These are phyloP conservation scores for Batillaria attramentaria DNA, from an alignment of 1,140 invertebrate species.

Conservation along the genomic window DNA sequence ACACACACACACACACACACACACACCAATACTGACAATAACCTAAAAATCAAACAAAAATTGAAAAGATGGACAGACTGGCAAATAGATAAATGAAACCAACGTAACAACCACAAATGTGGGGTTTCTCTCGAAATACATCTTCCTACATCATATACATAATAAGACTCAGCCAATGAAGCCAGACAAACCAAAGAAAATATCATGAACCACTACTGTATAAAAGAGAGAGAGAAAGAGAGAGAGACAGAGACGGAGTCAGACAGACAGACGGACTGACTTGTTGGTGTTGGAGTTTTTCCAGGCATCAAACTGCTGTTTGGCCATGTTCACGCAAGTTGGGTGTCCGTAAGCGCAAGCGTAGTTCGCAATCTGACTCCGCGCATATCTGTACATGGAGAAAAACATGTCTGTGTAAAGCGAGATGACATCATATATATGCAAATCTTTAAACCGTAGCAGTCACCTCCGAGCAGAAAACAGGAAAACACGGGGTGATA, in stretches of 20 bases:
- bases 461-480: too few species aligned
- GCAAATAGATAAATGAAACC: too few species aligned
- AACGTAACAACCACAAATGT: too few species aligned
- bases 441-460: background rate
- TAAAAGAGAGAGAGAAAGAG: background rate
- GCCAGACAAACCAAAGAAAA: background rate
- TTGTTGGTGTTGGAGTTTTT: slow-evolving; percentile 54
- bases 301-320: slow-evolving; percentile 56
- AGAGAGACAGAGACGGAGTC: background rate
- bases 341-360: slow-evolving; percentile 47
- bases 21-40: too few species aligned
- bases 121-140: too few species aligned
- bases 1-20: too few species aligned
- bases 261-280: slow-evolving; percentile 39
- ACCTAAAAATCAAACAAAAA: too few species aligned
- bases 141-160: too few species aligned
- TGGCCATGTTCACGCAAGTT: slow-evolving; percentile 57
- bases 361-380: slow-evolving; percentile 24
- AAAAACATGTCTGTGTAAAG: too few species aligned
- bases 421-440: too few species aligned
- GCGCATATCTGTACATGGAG: slow-evolving; percentile 34
- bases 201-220: background rate
- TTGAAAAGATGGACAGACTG: too few species aligned
- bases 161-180: background rate
- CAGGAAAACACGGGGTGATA: too few species aligned